Conservation (phyloP, 2,888 invertebrate species). For the Philopedon plagiatum region DNA sequence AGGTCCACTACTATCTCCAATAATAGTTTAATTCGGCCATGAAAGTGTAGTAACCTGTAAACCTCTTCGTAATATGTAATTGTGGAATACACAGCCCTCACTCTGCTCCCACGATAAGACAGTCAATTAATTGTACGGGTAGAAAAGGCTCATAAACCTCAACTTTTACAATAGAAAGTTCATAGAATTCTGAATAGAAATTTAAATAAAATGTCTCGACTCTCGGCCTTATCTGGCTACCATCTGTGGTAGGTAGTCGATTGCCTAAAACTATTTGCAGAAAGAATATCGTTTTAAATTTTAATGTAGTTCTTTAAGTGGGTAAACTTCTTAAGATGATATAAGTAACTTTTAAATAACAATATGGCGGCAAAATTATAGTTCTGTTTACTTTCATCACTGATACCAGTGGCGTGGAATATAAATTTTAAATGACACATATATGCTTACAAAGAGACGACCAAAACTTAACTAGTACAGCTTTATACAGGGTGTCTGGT, state of each 20-base stretch:
- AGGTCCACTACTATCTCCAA: too few relatives aligned
- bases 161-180: not conserved
- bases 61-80: not conserved
- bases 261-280: not conserved
- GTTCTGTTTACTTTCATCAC: not conserved
- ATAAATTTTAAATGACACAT: too few relatives aligned
- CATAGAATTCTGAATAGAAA: not conserved
- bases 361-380: not conserved
- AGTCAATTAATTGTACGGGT: too few relatives aligned
- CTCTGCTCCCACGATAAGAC: too few relatives aligned
- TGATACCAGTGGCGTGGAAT: not conserved
- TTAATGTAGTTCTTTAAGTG: constrained; percentile 9
- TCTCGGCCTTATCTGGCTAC: not conserved
- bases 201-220: not conserved
- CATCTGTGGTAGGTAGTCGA: not conserved
- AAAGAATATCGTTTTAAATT: constrained; percentile 1
- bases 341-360: constrained; percentile 4
- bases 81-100: too few relatives aligned
- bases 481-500: too few relatives aligned
- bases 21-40: too few relatives aligned
- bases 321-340: constrained; percentile 13
- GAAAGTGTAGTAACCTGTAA: too few relatives aligned
- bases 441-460: too few relatives aligned
- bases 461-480: too few relatives aligned
- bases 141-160: too few relatives aligned